phyloP scores from a whole-genome alignment of 2,888 invertebrate genomes.

The Morpho achilles region DNA sequence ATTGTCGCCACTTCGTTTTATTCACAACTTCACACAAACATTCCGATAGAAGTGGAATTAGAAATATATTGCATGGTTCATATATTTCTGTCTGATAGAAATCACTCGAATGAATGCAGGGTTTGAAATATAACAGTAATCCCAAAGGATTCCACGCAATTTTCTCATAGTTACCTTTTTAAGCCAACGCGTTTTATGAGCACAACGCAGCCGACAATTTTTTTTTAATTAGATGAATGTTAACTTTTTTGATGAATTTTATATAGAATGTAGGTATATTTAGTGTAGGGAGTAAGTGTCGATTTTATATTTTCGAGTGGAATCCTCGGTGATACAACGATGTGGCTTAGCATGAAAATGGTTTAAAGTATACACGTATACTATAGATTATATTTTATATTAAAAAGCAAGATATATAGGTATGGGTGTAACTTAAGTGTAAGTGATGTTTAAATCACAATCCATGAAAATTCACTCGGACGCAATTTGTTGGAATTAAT shows the following conservation, averaged over 20 bases:
- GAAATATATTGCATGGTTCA: slow-evolving; percentile 28
- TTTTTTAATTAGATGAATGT: slow-evolving; percentile 11
- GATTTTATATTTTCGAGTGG: slow-evolving; percentile 34
- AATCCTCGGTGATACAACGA: slow-evolving; percentile 47
- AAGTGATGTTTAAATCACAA: slow-evolving; percentile 22
- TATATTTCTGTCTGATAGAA: slow-evolving; percentile 42
- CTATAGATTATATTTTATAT: slow-evolving; percentile 25
- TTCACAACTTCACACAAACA: slow-evolving; percentile 42
- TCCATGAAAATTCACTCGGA: slow-evolving; percentile 4
- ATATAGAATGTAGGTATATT: slow-evolving; percentile 12
- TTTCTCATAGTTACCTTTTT: slow-evolving; percentile 34
- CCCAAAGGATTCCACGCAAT: slow-evolving; percentile 52
- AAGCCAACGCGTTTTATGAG: slow-evolving; percentile 21
- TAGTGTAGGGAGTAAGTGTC: slow-evolving; percentile 15
- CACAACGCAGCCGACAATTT: slow-evolving; percentile 14
- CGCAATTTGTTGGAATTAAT: slow-evolving; percentile 8
- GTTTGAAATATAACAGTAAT: slow-evolving; percentile 42
- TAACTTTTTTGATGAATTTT: slow-evolving; percentile 22
- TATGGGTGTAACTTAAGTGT: slow-evolving; percentile 27
- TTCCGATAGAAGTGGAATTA: slow-evolving; percentile 38
- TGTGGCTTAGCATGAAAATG: slow-evolving; percentile 42
- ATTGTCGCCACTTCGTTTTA: slow-evolving; percentile 6
- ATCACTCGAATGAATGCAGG: slow-evolving; percentile 61
- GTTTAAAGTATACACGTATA: slow-evolving; percentile 26
- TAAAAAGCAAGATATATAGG: slow-evolving; percentile 9